Evolutionary conservation across 2,888 invertebrate genomes (phyloP).

Genomic region (Dasypogon diadema): DNA sequence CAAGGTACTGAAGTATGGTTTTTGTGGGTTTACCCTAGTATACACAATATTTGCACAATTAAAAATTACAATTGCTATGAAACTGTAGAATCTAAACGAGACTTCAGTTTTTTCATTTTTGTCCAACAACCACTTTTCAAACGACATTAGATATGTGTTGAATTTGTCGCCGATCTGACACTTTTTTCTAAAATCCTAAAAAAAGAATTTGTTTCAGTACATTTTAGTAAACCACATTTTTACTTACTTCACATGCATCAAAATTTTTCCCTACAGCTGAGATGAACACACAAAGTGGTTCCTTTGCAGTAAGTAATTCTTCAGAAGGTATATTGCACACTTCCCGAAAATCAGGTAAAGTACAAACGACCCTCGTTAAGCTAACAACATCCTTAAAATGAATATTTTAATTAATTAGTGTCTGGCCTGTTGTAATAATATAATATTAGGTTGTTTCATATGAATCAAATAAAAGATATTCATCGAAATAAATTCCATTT

Average conservation of each 20-base stretch:
- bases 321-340: conserved; percentile 59
- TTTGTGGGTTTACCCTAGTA: conserved; percentile 62
- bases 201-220: neutral
- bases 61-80: conserved; percentile 66
- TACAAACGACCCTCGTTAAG: conserved; percentile 61
- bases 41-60: conserved; percentile 66
- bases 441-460: no score
- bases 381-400: conserved; percentile 59
- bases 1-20: neutral
- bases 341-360: conserved; percentile 61
- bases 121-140: conserved; percentile 64
- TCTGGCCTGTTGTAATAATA: no score
- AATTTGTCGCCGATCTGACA: conserved; percentile 63
- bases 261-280: conserved; percentile 63
- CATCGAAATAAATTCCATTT: no score
- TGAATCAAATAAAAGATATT: no score
- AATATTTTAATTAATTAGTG: no score
- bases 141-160: conserved; percentile 63
- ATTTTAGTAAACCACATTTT: neutral
- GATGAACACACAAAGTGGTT: conserved; percentile 65
- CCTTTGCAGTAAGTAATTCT: conserved; percentile 62
- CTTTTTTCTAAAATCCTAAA: conserved; percentile 59
- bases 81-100: conserved; percentile 64
- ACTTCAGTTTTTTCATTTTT: conserved; percentile 63
- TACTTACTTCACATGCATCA: conserved; percentile 52